Percentiles rank a stretch among this genome's conserved stretches.
Conservation (phyloP, 2,888 invertebrate species). For the Hirtodrosophila histrioides region DNA sequence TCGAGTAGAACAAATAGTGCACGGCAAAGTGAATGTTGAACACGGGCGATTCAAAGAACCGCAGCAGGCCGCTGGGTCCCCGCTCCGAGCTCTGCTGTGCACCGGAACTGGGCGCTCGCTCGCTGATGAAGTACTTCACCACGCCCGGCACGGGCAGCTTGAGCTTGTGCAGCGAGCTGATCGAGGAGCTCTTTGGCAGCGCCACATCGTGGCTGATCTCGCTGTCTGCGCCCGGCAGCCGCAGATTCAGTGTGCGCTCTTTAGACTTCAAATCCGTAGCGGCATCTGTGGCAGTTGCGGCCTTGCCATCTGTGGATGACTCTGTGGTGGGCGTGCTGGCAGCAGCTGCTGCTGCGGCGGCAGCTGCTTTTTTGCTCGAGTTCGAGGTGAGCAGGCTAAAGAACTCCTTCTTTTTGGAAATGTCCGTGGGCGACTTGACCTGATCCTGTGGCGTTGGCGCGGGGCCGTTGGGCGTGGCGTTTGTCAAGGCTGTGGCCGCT, state of each 20-base stretch:
- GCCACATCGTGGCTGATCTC: conserved; percentile 20
- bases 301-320: conserved; percentile 18
- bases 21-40: conserved; percentile 99
- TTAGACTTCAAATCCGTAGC: conserved; percentile 39
- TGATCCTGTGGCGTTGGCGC: conserved; percentile 55
- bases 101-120: conserved; percentile 56
- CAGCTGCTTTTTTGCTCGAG: conserved; percentile 82
- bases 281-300: conserved; percentile 47
- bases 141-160: conserved; percentile 84
- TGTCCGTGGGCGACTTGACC: conserved; percentile 83
- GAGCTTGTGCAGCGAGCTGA: conserved; percentile 82
- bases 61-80: conserved; percentile 83
- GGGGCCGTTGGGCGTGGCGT: conserved; percentile 21
- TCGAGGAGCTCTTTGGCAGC: conserved; percentile 80
- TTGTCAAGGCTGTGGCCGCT: conserved; percentile 12
- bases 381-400: conserved; percentile 83
- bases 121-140: conserved; percentile 84
- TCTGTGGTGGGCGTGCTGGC: conserved; percentile 18
- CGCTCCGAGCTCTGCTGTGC: conserved; percentile 79
- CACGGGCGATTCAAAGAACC: conserved; percentile 98
- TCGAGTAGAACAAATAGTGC: conserved; percentile 98
- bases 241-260: conserved; percentile 74
- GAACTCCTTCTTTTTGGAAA: conserved; percentile 84
- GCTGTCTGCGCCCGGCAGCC: conserved; percentile 66
- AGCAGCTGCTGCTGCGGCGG: conserved; percentile 76